Conservation (phyloP, 2,888 invertebrate genomes). For the Dyspetes luteomarginatus region DNA sequence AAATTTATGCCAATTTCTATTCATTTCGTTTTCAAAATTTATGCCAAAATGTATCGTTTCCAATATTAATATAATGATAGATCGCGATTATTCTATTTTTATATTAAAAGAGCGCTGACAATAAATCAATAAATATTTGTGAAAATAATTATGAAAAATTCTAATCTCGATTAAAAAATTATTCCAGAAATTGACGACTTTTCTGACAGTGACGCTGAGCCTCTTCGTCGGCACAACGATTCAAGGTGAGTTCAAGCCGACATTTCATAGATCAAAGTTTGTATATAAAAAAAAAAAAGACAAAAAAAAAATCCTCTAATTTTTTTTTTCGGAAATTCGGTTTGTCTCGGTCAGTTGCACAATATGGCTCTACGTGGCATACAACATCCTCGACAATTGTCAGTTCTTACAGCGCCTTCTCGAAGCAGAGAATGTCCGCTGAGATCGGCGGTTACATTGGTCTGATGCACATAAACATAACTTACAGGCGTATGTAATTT, state of each 20-base stretch:
- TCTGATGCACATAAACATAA: slow-evolving; percentile 97
- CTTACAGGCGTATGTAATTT: slow-evolving; percentile 90
- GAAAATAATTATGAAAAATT: too few relatives aligned
- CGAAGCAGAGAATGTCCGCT: slow-evolving; percentile 93
- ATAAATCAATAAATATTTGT: too few relatives aligned
- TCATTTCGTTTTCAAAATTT: too few relatives aligned
- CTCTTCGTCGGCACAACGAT: slow-evolving; percentile 97
- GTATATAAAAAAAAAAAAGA: background rate
- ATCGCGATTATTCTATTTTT: too few relatives aligned
- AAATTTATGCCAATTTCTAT: too few relatives aligned
- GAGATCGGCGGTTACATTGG: slow-evolving; percentile 96
- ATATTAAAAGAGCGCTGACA: too few relatives aligned
- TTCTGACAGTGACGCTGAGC: slow-evolving; percentile 95
- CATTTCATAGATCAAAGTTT: background rate
- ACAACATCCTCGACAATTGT: slow-evolving; percentile 92
- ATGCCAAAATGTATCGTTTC: too few relatives aligned
- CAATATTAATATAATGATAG: too few relatives aligned
- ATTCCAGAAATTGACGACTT: slow-evolving; percentile 96
- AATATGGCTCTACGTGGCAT: slow-evolving; percentile 97
- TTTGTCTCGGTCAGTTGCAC: slow-evolving; percentile 87
- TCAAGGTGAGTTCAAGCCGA: slow-evolving; percentile 88
- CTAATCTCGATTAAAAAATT: too few relatives aligned
- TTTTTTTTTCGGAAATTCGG: slow-evolving; percentile 16
- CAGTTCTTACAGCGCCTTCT: slow-evolving; percentile 96
- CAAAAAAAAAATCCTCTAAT: slow-evolving; percentile 15